Evolutionary conservation across 2,888 invertebrate genomes (phyloP), one percentile per base, ranked within the genome.

Genomic region (Melitaea athalia): DNA sequence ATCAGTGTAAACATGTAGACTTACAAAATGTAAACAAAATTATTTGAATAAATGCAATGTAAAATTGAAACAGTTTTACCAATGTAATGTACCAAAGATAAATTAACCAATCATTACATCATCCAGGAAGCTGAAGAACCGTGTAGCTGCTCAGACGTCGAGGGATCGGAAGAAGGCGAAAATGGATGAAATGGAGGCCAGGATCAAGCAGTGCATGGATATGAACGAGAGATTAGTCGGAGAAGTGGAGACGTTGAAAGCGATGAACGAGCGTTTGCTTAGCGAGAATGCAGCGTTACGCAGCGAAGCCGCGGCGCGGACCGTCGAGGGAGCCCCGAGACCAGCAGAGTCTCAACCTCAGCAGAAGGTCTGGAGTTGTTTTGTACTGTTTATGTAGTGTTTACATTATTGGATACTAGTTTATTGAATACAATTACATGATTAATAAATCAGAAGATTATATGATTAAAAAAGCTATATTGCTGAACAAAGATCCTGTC

Each of bases 91-190:
- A n/a, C 24, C 3, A 2, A 24, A 24, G 24, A 38, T 38, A 38
- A 38, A 7, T 38, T 50, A 59, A 60, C 47, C 33, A 33, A 31
- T 59, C 42, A 24, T 70, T 75, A 62, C 69, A 59, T 67, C 60
- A 70, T 91, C 42, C 86, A 98, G 99, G 86, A 99, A 99, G 91
- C 86, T 99, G 78, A 99, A 99, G 87, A 99, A 99, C 86, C 94
- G 99, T 75, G 98, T 99, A 38, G 99, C 99, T 45, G 99, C 99
- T 3, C 99, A 99, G 89, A 98, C 98, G 60, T 99, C 99, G 0
- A 95, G 99, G 65, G 99, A 99, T 88, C 94, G 98, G 57, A 99
- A 99, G 85, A 99, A 99, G 86, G 97, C 97, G 0, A 96, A 96
- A 83, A 96, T 99, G 95, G 96, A 97, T 75, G 97, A 98, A 76